Evolutionary conservation across 2,797 vertebrate genomes (phyloP), one percentile per base, ranked within the genome.

Genomic region (Halcyon smyrnensis): DNA sequence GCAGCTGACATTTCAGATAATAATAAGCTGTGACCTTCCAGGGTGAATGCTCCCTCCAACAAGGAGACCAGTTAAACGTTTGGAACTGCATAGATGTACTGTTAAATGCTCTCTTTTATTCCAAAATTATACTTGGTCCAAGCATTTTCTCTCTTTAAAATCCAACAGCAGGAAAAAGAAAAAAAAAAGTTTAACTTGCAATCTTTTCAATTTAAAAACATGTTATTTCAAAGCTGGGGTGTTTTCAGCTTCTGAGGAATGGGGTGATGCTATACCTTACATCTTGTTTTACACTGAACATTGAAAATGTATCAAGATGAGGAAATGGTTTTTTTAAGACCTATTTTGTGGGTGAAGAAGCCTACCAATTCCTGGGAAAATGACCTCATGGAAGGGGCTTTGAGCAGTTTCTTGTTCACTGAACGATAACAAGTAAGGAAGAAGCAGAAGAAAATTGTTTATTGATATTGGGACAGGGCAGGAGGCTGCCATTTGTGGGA

Each of bases 1-100:
- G 62, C 73, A 91, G 65, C 45, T 94, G 92, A 85, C 68, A 64
- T 91, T 93, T 89, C 37, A 64, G 68, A n/a, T 14, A 51, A 78
- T 1, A 60, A 21, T 37, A 54, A 92, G 57, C 8, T 39, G 36
- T 65, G 77, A 65, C 54, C 63, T 81, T 86, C 37, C 27, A 57
- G 36, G 50, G 41, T 41, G 36, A 70, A 17, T 32, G 12, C 17
- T 70, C 11, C 45, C 19, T 89, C 71, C 48, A 57, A 15, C 16
- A 54, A 8, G 24, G 30, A 39, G 39, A 80, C 54, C n/a, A 46
- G 27, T 15, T 82, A 43, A 30, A 6, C 28, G 25, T 63, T 65
- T 81, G 57, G n/a, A 86, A 14, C 36, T 57, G 64, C n/a, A 12
- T n/a, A 51, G 36, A 45, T 79, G 79, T 53, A 6, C n/a, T 36